phyloP scores from a whole-genome alignment of 2,797 vertebrate species.

The Buphagus erythrorhynchus region DNA sequence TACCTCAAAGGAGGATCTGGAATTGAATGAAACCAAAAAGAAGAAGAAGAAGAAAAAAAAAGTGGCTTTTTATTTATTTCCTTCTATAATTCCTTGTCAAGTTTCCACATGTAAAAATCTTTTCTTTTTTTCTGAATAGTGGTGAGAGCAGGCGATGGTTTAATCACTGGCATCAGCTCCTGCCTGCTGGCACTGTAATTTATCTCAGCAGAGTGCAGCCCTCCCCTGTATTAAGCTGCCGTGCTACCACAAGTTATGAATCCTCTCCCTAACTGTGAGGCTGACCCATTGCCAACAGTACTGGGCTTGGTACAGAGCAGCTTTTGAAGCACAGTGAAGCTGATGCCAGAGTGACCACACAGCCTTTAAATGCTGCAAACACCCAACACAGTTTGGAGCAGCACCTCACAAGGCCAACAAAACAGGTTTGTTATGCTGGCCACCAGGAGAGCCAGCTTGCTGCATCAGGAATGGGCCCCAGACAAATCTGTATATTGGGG shows the following conservation, averaged over 20 bases:
- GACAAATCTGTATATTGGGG: background rate
- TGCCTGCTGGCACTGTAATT: constrained; percentile 7
- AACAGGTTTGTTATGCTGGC: background rate
- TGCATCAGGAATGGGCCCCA: accelerated
- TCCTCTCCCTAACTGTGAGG: background rate
- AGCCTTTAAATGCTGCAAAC: background rate
- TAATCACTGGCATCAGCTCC: constrained; percentile 24
- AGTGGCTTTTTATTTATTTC: background rate
- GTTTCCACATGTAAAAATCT: background rate
- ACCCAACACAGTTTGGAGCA: background rate
- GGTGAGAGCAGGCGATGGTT: background rate
- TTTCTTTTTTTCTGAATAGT: background rate
- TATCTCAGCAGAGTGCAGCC: background rate
- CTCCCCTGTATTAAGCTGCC: background rate
- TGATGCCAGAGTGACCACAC: background rate
- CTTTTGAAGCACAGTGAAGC: background rate
- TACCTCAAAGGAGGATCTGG: background rate
- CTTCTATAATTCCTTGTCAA: background rate
- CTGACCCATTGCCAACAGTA: background rate
- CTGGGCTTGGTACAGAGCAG: background rate
- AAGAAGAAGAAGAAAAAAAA: background rate
- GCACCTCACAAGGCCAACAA: background rate
- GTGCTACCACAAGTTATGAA: background rate
- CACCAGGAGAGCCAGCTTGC: accelerated
- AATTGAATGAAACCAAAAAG: background rate